Evolutionary conservation across 1,140 invertebrate species (phyloP).

Genomic region (Meteorus sp.): DNA sequence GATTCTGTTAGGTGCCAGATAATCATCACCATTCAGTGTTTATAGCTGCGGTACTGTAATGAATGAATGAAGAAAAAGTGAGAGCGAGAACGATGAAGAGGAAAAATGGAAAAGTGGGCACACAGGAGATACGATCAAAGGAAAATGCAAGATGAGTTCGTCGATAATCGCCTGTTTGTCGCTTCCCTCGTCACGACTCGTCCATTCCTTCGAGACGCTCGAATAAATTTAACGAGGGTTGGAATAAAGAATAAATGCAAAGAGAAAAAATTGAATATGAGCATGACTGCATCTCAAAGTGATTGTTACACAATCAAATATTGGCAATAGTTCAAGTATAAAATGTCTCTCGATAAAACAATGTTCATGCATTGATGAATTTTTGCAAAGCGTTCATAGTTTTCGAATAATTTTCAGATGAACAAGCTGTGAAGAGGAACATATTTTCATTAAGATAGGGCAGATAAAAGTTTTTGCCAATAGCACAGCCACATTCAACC

Average conservation of each 20-base stretch:
- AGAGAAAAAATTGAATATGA: slow-evolving; percentile 3
- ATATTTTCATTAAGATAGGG: too few relatives aligned
- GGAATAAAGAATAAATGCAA: too few relatives aligned
- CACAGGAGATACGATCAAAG: slow-evolving; percentile 37
- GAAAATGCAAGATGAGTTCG: slow-evolving; percentile 29
- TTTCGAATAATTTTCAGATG: too few relatives aligned
- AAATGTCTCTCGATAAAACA: neutral
- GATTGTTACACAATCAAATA: neutral
- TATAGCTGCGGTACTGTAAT: slow-evolving; percentile 30
- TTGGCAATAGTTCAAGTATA: neutral
- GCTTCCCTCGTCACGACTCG: neutral
- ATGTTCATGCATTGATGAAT: neutral
- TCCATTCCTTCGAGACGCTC: neutral
- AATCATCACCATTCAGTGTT: slow-evolving; percentile 40
- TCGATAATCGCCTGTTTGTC: slow-evolving; percentile 34
- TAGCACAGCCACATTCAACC: too few relatives aligned
- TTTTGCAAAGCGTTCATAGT: too few relatives aligned
- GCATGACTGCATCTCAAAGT: neutral
- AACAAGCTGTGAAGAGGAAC: too few relatives aligned
- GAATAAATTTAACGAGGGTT: slow-evolving; percentile 19
- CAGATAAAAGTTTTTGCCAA: too few relatives aligned
- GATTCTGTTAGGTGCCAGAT: slow-evolving; percentile 43
- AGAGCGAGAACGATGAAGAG: neutral
- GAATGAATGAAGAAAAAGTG: slow-evolving; percentile 28
- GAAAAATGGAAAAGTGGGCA: slow-evolving; percentile 24